phyloP scores from a whole-genome alignment of 1,140 invertebrate genomes.

The Metaphire vulgaris region DNA sequence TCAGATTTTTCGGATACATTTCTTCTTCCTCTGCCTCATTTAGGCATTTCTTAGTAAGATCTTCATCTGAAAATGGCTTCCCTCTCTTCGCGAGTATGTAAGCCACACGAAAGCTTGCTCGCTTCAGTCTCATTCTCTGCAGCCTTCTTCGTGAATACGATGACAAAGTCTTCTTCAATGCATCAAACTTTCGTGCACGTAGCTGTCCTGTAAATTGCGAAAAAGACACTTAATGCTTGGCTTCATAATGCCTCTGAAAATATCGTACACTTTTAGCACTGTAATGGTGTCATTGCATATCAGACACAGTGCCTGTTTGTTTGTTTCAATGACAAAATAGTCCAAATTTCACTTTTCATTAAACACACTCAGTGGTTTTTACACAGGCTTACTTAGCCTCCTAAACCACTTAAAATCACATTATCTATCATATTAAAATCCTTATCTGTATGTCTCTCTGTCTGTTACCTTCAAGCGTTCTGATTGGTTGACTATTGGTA shows the following conservation, averaged over 20 bases:
- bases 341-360: neutral
- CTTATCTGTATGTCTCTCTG: too few species aligned
- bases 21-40: neutral
- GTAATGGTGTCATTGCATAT: conserved; percentile 5
- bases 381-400: too few species aligned
- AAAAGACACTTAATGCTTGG: neutral
- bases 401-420: neutral
- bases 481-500: too few species aligned
- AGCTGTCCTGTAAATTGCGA: neutral
- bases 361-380: too few species aligned
- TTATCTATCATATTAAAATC: too few species aligned
- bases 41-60: conserved; percentile 2
- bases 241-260: neutral
- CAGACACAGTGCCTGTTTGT: neutral
- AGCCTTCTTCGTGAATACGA: neutral
- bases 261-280: conserved; percentile 1
- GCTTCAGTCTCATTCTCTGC: neutral
- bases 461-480: too few species aligned
- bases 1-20: neutral
- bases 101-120: conserved; percentile 4
- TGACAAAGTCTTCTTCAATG: neutral
- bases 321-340: conserved; percentile 5
- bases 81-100: conserved; percentile 1
- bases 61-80: conserved; percentile 7
- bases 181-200: neutral